Evolutionary conservation across 2,888 invertebrate genomes (phyloP), one percentile per base, ranked within the genome.

Genomic region (Osmoderma eremita): DNA sequence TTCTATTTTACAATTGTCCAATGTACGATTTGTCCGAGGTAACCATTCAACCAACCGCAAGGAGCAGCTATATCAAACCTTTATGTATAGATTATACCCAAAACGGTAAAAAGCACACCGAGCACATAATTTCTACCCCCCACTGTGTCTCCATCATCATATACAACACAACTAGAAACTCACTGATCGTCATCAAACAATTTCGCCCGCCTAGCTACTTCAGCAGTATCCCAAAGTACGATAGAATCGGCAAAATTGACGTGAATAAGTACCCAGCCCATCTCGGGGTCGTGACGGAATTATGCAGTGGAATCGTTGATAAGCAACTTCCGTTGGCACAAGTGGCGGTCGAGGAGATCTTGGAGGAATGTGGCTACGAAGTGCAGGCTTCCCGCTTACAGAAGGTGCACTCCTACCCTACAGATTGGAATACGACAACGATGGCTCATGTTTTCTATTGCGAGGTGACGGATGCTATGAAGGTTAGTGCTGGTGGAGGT

Each of bases 301-400:
- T 97, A 71, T 98, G 97, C 83, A 96, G 96, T 2, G 97, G 97
- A 1, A 93, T 96, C 70, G 88, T 95, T 1, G 96, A 97, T 78
- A 95, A 95, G 79, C 80, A 88, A 6, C 87, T 88, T 70, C 82
- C 90, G 5, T 81, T 91, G 54, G 84, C 83, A 49, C 90, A 94
- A 77, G 94, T 94, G 61, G 95, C 94, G 0, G 86, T 86, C 56
- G 93, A 93, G 72, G 97, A 98, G 79, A 86, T 95, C 0, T 76
- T 91, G 2, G 97, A 98, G 79, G 97, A 98, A 79, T 95, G 95
- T 80, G 97, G 97, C 0, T 98, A 95, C 81, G 69, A 93, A 78
- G 93, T 96, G 0, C 87, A 91, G 0, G 67, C 88, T 10, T 48
- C 56, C 13, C 24, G 87, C 18, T 84, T 94, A 67, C 84, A 90